phyloP scores from a whole-genome alignment of 92 coral and sea anemone species.

The Nematostella vectensis region DNA sequence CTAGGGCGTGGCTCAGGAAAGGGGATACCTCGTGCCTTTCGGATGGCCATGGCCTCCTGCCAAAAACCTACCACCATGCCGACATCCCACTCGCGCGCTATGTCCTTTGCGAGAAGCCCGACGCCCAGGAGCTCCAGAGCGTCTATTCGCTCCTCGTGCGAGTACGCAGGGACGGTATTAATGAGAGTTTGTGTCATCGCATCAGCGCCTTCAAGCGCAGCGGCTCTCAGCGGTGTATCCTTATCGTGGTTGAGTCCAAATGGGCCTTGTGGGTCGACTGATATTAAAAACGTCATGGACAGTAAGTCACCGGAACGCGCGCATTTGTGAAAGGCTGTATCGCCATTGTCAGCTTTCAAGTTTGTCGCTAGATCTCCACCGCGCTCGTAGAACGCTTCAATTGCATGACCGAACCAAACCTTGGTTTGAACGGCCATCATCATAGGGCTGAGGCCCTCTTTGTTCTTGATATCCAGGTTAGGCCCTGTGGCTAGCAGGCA shows the following conservation, averaged over 20 bases:
- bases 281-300: conserved; percentile 50
- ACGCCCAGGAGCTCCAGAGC: conserved; percentile 71
- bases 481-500: conserved; percentile 48
- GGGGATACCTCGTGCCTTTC: conserved; percentile 35
- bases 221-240: conserved; percentile 65
- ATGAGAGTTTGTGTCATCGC: conserved; percentile 51
- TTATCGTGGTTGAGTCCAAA: conserved; percentile 51
- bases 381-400: conserved; percentile 57
- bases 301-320: conserved; percentile 59
- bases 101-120: conserved; percentile 62
- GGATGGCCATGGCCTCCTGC: conserved; percentile 57
- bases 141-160: conserved; percentile 44
- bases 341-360: conserved; percentile 47
- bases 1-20: conserved; percentile 16
- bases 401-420: conserved; percentile 64
- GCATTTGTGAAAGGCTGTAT: conserved; percentile 72
- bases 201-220: conserved; percentile 69
- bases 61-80: conserved; percentile 62
- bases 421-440: conserved; percentile 50
- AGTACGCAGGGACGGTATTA: conserved; percentile 47
- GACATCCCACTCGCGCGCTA: conserved; percentile 77
- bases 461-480: conserved; percentile 41
- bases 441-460: conserved; percentile 46
- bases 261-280: conserved; percentile 35
- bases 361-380: conserved; percentile 57